Evolutionary conservation across 2,113 vertebrate genomes (phyloP).

Genomic region (Catharus bicknelli): DNA sequence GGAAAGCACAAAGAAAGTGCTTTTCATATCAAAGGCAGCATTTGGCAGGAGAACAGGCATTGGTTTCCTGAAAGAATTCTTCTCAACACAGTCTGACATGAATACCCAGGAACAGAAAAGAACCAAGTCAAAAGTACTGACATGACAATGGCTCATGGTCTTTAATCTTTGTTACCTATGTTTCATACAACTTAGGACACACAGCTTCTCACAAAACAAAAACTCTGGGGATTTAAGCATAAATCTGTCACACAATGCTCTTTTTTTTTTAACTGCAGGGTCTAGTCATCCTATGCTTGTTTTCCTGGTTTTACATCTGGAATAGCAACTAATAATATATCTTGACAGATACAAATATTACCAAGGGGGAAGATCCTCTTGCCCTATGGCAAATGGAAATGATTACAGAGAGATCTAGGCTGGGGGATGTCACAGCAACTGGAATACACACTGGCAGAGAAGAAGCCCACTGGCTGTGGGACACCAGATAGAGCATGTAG

Average conservation of each 20-base stretch:
- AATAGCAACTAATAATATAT: not conserved
- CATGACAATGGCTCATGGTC: accelerated
- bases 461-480: not conserved
- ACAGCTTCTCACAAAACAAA: not conserved
- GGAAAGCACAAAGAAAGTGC: not conserved
- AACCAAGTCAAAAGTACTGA: not conserved
- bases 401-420: not conserved
- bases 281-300: not conserved
- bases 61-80: not conserved
- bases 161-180: not conserved
- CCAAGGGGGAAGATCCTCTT: not conserved
- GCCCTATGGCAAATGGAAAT: not conserved
- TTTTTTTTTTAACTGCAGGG: not conserved
- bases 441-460: not conserved
- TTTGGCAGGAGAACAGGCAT: not conserved
- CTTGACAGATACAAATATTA: not conserved
- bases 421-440: not conserved
- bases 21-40: not conserved
- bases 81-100: not conserved
- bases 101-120: not conserved
- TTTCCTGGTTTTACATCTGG: not conserved
- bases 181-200: not conserved
- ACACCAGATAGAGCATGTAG: not conserved
- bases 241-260: not conserved
- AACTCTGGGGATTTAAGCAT: not conserved